Conservation (phyloP, 2,888 invertebrate genomes). For the Tenthredo livida region DNA sequence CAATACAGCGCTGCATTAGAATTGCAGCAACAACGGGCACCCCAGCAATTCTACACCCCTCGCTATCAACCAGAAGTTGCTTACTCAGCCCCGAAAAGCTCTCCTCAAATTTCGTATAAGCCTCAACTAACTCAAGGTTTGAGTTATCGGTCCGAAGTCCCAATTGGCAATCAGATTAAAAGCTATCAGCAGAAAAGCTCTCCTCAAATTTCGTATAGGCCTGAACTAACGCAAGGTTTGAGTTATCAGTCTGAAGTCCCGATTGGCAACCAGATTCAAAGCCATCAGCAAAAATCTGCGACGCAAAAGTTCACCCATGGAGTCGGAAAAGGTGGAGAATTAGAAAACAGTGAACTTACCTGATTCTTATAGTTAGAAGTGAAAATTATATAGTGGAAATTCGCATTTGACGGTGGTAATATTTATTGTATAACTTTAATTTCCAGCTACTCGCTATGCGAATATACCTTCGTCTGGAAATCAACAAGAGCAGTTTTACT, state of each 20-base stretch:
- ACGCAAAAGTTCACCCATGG: conserved; percentile 67
- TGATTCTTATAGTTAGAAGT: not conserved
- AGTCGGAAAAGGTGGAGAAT: conserved; percentile 64
- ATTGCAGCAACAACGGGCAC: not conserved
- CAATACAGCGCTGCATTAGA: conserved; percentile 41
- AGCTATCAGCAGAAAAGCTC: conserved; percentile 66
- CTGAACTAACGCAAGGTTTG: conserved; percentile 64
- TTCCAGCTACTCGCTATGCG: conserved; percentile 68
- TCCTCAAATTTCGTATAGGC: conserved; percentile 58
- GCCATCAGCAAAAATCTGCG: conserved; percentile 68
- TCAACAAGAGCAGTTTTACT: conserved; percentile 69
- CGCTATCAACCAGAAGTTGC: conserved; percentile 62
- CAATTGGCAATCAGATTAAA: conserved; percentile 71
- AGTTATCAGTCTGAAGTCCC: conserved; percentile 70
- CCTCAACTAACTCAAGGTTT: conserved; percentile 64
- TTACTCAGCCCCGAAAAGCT: conserved; percentile 57
- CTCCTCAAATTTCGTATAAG: conserved; percentile 58
- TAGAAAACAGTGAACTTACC: not conserved
- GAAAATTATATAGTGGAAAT: not conserved
- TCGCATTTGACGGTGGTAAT: not conserved
- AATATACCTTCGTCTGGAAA: conserved; percentile 68
- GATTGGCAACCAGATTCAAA: conserved; percentile 71
- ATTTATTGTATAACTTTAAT: not conserved
- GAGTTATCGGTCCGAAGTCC: conserved; percentile 69
- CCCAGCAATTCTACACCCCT: conserved; percentile 49